phyloP scores from a whole-genome alignment of 2,113 vertebrate genomes.

The Perca schrenkii region DNA sequence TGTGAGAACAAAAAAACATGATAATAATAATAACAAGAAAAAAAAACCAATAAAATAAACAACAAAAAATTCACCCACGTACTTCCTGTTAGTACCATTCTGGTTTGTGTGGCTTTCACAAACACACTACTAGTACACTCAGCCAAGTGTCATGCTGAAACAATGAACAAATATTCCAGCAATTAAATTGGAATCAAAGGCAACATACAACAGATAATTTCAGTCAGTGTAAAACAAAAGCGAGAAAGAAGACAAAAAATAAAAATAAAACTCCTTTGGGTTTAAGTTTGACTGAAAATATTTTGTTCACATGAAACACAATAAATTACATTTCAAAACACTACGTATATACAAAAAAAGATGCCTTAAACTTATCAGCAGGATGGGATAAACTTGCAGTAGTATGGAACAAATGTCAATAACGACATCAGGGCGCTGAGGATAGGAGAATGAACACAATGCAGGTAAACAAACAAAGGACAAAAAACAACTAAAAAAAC shows the following conservation, averaged over 20 bases:
- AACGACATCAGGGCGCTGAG: conserved; percentile 58
- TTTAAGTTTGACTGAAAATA: conserved; percentile 80
- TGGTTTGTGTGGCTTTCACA: conserved; percentile 65
- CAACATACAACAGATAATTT: conserved; percentile 79
- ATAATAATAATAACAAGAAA: conserved; percentile 38
- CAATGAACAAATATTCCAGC: conserved; percentile 75
- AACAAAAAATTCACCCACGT: conserved; percentile 36
- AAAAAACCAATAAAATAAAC: conserved; percentile 32
- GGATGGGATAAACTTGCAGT: conserved; percentile 70
- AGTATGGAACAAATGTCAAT: conserved; percentile 61
- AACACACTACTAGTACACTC: conserved; percentile 64
- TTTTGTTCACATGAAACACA: conserved; percentile 72
- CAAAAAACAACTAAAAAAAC: conserved; percentile 33
- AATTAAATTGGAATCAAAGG: conserved; percentile 79
- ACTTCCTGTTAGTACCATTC: conserved; percentile 57
- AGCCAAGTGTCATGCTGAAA: conserved; percentile 69
- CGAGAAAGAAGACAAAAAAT: conserved; percentile 52
- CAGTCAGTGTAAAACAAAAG: conserved; percentile 79
- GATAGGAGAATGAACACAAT: conserved; percentile 57
- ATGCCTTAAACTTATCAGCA: conserved; percentile 67
- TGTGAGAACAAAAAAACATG: conserved; percentile 69
- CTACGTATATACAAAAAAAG: conserved; percentile 62
- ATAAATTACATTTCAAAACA: conserved; percentile 74
- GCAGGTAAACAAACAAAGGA: conserved; percentile 67
- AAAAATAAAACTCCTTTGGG: conserved; percentile 73